These are phyloP conservation scores for Acanthopleura granulata DNA, from an alignment of 2,888 invertebrate genomes.

Conservation along the genomic window DNA sequence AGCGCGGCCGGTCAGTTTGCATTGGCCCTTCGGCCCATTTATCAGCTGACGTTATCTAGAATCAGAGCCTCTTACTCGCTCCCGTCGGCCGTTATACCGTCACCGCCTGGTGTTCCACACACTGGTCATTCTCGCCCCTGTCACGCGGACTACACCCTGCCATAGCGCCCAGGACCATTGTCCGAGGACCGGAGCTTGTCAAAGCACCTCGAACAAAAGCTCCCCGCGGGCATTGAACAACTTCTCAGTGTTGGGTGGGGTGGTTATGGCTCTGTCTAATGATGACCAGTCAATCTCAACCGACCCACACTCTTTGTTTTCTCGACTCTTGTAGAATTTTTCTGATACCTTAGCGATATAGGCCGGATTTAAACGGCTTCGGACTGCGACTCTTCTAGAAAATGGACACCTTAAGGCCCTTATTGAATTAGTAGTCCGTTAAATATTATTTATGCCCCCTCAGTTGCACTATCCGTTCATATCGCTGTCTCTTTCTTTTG, in stretches of 20 bases:
- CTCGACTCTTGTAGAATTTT: background rate
- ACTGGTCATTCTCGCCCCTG: background rate
- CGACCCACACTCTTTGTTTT: background rate
- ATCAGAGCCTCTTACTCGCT: background rate
- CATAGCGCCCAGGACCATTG: background rate
- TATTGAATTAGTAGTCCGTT: background rate
- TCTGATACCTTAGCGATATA: background rate
- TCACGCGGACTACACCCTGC: background rate
- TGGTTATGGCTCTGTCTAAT: background rate
- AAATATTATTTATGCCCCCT: background rate
- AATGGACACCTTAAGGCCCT: background rate
- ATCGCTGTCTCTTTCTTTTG: no score
- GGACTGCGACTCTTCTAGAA: background rate
- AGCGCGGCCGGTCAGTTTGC: constrained; percentile 6
- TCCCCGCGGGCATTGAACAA: background rate
- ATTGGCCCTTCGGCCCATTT: constrained; percentile 5
- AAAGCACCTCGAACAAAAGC: background rate
- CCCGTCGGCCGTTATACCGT: background rate
- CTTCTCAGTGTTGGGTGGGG: background rate
- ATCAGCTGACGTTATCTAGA: background rate
- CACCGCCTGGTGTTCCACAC: background rate
- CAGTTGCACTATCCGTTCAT: background rate
- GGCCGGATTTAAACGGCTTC: background rate
- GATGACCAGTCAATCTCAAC: constrained; percentile 10
- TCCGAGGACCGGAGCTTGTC: background rate